Evolutionary conservation across 2,888 invertebrate genomes (phyloP), one percentile per base, ranked within the genome.

Genomic region (Abscondita cerata): DNA sequence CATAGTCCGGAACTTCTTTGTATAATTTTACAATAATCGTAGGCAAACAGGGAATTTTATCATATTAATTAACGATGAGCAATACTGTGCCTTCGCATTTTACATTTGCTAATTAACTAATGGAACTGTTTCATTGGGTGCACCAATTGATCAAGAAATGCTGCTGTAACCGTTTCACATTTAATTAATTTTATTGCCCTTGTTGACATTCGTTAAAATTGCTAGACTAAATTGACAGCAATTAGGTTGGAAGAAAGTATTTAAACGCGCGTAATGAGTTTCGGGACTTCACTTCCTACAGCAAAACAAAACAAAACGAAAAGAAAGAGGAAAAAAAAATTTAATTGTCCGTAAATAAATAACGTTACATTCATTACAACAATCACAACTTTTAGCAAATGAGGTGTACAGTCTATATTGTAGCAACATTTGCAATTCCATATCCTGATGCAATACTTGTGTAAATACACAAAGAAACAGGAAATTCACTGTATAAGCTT

Each of bases 11-110:
- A 70, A 73, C 71, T 73, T 74, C 74, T 75, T 75, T 75, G 76
- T 75, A 75, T 75, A 76, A 77, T 76, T n/a, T 73, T 74, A 72
- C 75, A 75, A 76, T 78, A 77, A 77, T 77, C 75, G 72, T 68
- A 58, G 64, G 70, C 73, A 75, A 76, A 76, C 73, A 74, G 73
- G 68, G 73, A 73, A 73, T 73, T 71, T 75, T 73, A 70, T 71
- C 69, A 72, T 75, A 75, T 75, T 74, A 76, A 76, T 75, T 75
- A 74, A 74, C 68, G 66, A 59, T 56, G 64, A 67, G 63, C 53
- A 58, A 59, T 58, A 53, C 59, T 59, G 62, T 55, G 62, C 59
- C 63, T 55, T 58, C 68, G 68, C 70, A 72, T 71, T 71, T 71
- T 70, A 71, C 67, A 71, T 70, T 70, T 59, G 62, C 69, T 72